Evolutionary conservation across 2,113 vertebrate genomes (phyloP).

Genomic region (Thunnus thynnus): DNA sequence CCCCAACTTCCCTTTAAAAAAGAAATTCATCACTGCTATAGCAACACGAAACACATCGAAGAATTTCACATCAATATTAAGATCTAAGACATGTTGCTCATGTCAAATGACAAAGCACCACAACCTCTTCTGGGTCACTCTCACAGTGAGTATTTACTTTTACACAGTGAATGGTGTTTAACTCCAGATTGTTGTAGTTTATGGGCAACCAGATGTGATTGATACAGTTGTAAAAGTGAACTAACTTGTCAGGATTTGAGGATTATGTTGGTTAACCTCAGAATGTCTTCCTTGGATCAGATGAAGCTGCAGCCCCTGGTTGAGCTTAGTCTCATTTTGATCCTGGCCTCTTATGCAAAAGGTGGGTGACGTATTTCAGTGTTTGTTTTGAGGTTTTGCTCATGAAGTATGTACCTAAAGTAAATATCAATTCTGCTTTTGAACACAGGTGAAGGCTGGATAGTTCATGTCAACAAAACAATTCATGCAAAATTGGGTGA

Average conservation of each 20-base stretch:
- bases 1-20: constrained; percentile 56
- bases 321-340: constrained; percentile 43
- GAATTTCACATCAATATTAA: constrained; percentile 22
- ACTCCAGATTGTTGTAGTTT: background rate
- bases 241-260: background rate
- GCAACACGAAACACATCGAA: constrained; percentile 74
- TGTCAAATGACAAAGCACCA: background rate
- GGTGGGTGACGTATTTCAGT: constrained; percentile 43
- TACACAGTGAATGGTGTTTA: background rate
- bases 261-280: background rate
- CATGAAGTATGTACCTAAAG: background rate
- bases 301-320: constrained; percentile 52
- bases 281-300: constrained; percentile 32
- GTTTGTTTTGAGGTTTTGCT: background rate
- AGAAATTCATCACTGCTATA: constrained; percentile 1
- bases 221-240: background rate
- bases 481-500: accelerated
- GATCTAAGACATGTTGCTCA: background rate
- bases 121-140: background rate
- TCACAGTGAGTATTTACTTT: constrained; percentile 52
- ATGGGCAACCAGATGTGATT: background rate
- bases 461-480: accelerated
- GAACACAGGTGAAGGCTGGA: constrained; percentile 25
- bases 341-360: constrained; percentile 29
- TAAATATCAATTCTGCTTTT: constrained; percentile 13